These are phyloP conservation scores for Megalurothrips usitatus DNA, from an alignment of 2,888 invertebrate genomes.

Conservation along the genomic window DNA sequence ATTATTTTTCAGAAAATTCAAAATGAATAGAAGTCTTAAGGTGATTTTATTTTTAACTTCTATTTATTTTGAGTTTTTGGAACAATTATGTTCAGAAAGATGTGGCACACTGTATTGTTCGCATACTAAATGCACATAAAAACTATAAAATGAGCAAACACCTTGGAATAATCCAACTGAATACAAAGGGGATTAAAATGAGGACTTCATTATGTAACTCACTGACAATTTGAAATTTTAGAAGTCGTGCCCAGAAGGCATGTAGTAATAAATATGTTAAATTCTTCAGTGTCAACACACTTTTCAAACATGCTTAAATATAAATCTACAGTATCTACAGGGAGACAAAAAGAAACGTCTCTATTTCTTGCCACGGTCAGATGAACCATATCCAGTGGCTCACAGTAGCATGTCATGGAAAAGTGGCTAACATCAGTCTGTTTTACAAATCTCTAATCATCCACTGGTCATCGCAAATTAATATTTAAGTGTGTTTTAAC, in stretches of 20 bases:
- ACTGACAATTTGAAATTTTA: not conserved
- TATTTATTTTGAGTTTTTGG: not conserved
- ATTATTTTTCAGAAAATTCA: not conserved
- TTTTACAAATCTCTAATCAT: not conserved
- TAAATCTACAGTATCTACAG: not conserved
- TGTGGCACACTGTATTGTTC: not conserved
- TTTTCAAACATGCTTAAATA: not conserved
- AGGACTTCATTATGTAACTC: not conserved
- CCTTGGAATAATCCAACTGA: not conserved
- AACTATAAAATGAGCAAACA: not conserved
- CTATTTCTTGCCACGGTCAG: not conserved
- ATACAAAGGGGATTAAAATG: not conserved
- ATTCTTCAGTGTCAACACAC: not conserved
- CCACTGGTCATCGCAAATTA: not conserved
- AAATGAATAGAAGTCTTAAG: not conserved
- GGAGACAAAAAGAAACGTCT: not conserved
- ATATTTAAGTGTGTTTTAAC: constrained; percentile 9
- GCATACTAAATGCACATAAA: not conserved
- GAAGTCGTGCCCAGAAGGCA: not conserved
- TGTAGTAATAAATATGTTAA: not conserved
- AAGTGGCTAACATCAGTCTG: constrained; percentile 12
- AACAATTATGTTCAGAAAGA: not conserved
- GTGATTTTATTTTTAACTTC: not conserved
- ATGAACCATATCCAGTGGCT: not conserved
- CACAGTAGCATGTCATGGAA: constrained; percentile 15